Evolutionary conservation across 2,888 invertebrate species (phyloP), one percentile per base, ranked within the genome.

Genomic region (Leucania comma): DNA sequence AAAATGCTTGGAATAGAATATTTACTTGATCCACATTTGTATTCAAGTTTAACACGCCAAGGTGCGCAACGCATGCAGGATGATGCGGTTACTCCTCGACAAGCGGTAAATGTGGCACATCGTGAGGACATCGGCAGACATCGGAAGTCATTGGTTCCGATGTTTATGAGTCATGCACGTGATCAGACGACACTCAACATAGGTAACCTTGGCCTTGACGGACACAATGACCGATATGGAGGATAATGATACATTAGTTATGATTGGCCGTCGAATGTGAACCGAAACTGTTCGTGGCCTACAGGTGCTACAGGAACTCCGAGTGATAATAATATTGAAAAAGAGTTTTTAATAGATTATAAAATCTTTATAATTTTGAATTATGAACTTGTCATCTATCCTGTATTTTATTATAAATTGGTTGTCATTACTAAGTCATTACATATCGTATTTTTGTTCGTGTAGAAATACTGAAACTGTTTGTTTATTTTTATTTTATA

Each of bases 81-180:
- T 65, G 48, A 35, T 17, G 38, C 48, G 29, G 29, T 59, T 14
- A 17, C 32, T 48, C 26, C 12, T 65, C 32, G n/a, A 32, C n/a
- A 42, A 38, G 54, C 57, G 68, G 69, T 62, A 46, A 54, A 48
- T 56, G 48, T 22, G 58, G 76, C 57, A 57, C 32, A 51, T 57
- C 46, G 42, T 51, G 53, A 32, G 68, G 61, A 72, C 68, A 75
- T 67, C 57, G 57, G 74, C 65, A 53, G 74, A 63, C 58, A 54
- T 74, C 74, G 72, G 72, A 74, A 75, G 61, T 80, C 46, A 50
- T 48, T 32, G 53, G 65, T 62, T 80, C 65, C 62, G 58, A 75
- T 81, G 14, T 50, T 42, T 54, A 62, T 81, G 81, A 78, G 62
- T 78, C 81, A 78, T 66, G 32, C 61, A 61, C 76, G 81, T 80